Base-by-base conservation (phyloP, 2,888 invertebrate species). In the Gryllus longicercus region DNA sequence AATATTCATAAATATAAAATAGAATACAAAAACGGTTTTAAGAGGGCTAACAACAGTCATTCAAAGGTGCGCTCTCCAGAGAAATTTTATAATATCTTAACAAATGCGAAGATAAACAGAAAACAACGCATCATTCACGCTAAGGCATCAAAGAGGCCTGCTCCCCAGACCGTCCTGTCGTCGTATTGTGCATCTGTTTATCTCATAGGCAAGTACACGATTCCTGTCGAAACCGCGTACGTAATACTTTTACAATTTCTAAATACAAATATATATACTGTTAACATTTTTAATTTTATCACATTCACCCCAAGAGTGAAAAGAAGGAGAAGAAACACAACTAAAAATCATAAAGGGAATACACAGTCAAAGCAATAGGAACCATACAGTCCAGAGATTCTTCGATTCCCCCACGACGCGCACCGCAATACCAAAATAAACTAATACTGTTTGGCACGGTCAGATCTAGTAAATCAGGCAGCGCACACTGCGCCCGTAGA, bases 371-470 rank as follows among this genome's bases (percentile, higher is more conserved):
- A 63, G n/a, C 63, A 63, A 63, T 63, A 63, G 63, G 63, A 63
- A 63, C 63, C 63, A 18, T 63, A 16, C 14, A 63, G n/a, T n/a
- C 4, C 14, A 63, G 63, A 63, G 63, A 63, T 63, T 63, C 63
- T 63, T 8, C 63, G 63, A 63, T 63, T 63, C 63, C 63, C 63
- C 63, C 63, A 63, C 38, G 38, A 38, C 38, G 38, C 38, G 38
- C 38, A 38, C 38, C 38, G 38, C 38, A n/a, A 63, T 63, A 63
- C 63, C 63, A 63, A 63, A 63, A 63, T 63, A n/a, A 63, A 18
- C 63, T 18, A 63, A 63, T 63, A 63, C 63, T 63, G 63, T 63
- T 63, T 63, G 63, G 63, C 63, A 63, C 63, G 63, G 63, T 63
- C 63, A 63, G 63, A 63, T 63, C 63, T 63, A n/a, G 38, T 8